Base-by-base conservation (phyloP, 2,797 vertebrate genomes). In the Fistularia commersonii region DNA sequence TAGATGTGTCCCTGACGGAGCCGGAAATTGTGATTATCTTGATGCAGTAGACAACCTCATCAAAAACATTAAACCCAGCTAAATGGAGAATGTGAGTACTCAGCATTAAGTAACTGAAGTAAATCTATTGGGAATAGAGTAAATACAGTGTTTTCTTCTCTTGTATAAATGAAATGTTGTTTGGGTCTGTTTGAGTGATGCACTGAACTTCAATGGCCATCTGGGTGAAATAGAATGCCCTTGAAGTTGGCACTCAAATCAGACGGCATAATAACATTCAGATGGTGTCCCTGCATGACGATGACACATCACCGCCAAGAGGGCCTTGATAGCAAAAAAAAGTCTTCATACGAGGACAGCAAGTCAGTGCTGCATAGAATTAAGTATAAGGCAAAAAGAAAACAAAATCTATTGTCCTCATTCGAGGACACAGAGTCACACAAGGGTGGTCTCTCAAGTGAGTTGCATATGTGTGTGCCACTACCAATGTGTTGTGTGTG, bases 261-360 rank as follows among this genome's bases (percentile, higher is more conserved):
- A 80, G 75, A 72, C 50, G 11, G 60, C 47, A 48, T 76, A 79
- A 85, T 69, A 74, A 74, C 61, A 75, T 81, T 83, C 76, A 84
- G 85, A 84, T 79, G 79, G 81, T 69, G 79, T 82, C 72, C 62
- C 82, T 75, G 72, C 77, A 64, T 74, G 80, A 79, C 66, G 76
- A 75, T 81, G 83, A 82, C 69, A 56, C 73, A 69, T 73, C 77
- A 60, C n/a, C 76, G 73, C 72, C 76, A 61, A 52, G 61, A 23
- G n/a, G n/a, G n/a, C n/a, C n/a, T n/a, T n/a, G n/a, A n/a, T n/a
- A n/a, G n/a, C n/a, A n/a, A n/a, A n/a, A 23, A 23, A 23, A 23
- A 23, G 2, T 23, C 23, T 23, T 23, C 4, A n/a, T n/a, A n/a
- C n/a, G n/a, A n/a, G n/a, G n/a, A n/a, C n/a, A n/a, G 23, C 23